Conservation (phyloP, 2,797 vertebrate genomes). For the Ficedula albicollis region DNA sequence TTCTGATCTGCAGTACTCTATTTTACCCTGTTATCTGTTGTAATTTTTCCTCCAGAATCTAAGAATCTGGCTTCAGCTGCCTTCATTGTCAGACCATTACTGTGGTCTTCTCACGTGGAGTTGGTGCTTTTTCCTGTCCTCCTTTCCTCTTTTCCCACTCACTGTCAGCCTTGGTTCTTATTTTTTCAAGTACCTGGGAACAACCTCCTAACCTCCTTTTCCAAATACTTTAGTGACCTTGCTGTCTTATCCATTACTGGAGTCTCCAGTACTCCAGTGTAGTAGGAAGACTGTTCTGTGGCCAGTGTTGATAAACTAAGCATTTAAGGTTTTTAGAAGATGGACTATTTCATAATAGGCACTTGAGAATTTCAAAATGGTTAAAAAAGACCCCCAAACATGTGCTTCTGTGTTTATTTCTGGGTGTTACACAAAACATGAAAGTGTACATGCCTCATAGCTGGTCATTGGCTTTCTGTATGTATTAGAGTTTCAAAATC, state of each 20-base stretch:
- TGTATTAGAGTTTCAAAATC: neutral
- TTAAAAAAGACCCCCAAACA: neutral
- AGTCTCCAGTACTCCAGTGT: neutral
- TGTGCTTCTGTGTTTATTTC: neutral
- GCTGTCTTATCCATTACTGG: neutral
- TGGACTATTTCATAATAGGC: neutral
- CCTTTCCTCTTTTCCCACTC: neutral
- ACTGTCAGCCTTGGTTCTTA: neutral
- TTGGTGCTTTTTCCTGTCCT: neutral
- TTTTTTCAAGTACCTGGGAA: neutral
- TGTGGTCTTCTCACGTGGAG: neutral
- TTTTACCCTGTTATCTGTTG: fast-evolving
- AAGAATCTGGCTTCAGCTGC: neutral
- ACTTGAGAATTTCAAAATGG: neutral
- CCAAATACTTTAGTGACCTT: neutral
- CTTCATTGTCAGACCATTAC: neutral
- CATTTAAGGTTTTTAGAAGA: neutral
- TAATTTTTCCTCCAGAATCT: neutral
- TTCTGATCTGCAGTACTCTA: neutral
- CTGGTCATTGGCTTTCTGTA: neutral
- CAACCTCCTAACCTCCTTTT: neutral
- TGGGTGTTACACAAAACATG: neutral
- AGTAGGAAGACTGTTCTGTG: neutral
- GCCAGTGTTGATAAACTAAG: neutral
- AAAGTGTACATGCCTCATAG: neutral